Base-by-base conservation (phyloP, 2,797 vertebrate genomes). In the Arctocebus calabarensis region DNA sequence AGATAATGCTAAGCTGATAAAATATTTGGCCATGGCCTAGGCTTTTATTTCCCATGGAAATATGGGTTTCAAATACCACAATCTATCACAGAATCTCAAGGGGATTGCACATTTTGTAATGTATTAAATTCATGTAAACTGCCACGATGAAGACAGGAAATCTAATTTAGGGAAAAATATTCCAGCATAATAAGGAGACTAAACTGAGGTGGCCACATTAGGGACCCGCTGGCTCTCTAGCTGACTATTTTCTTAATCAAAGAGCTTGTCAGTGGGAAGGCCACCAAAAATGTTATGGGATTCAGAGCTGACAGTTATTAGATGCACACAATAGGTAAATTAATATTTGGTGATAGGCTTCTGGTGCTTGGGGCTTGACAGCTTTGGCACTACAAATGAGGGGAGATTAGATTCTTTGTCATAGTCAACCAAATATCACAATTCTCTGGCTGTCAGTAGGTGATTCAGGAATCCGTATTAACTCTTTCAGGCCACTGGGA, bases 111-210 rank as follows among this genome's bases (percentile, higher is more conserved):
- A 94, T 90, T 95, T 97, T 95, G 95, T 96, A 66, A 96, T 96
- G 96, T 97, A 91, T 97, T 97, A 98, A 98, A 98, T 97, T 97
- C 96, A 96, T 98, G 97, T 97, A 97, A 96, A 96, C 95, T 97
- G 93, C 97, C 96, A 96, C 94, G 94, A 91, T 95, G 97, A 98
- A 96, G 94, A 97, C 92, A 98, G 94, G 94, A 97, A 97, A 97
- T 98, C 97, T 97, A 84, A 78, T 97, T 98, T 98, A 97, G 96
- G 97, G 29, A 70, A 87, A 86, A 95, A 94, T 97, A 94, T 97
- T 97, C 94, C 20, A 91, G n/a, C 82, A 43, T 96, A 97, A 97
- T 71, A 94, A 96, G 95, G 96, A 97, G 29, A 87, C 93, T 74
- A 96, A 83, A 62, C 55, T 95, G 94, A 93, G 82, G 94, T 96